Evolutionary conservation across 1,140 invertebrate genomes (phyloP), one percentile per base, ranked within the genome.

Genomic region (Bicyclus anynana): DNA sequence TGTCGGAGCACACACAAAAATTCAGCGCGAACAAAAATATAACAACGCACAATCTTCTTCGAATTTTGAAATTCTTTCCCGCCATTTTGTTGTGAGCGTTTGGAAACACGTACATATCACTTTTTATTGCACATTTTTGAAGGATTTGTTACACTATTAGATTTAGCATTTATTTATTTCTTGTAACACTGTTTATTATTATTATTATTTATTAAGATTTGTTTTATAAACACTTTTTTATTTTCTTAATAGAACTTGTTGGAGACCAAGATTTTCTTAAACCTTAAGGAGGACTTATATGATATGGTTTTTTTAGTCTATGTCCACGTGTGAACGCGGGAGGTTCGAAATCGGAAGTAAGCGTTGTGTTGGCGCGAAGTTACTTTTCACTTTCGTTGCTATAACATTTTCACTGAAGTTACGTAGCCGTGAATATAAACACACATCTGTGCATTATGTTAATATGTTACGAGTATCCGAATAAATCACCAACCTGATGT

Each of bases 271-370:
- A 12, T 33, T n/a, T 62, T 53, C 57, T 42, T 13, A 13, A 9
- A 14, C 42, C 18, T 38, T 1, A 40, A 18, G 55, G 66, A 57
- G 44, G 50, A 40, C 55, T 12, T 53, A 18, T 55, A 27, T 49
- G 27, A 59, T 59, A 59, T 62, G 66, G 42, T 44, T 6, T 65
- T 71, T 74, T 49, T 65, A 65, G 65, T 63, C 49, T 65, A 46
- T 67, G 18, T 37, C 70, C 60, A 81, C 80, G 80, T 77, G 72
- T 70, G 53, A n/a, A 13, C 77, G 69, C 75, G 69, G 65, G 72
- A 71, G 68, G 69, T 65, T 47, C 57, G 67, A 62, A 72, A 74
- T 85, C 80, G 84, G 84, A 87, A 85, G 82, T 87, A 85, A 72
- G 53, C 54, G 62, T 55, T 38, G 37, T 26, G 59, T 46, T 63